phyloP scores from a whole-genome alignment of 2,797 vertebrate genomes.

The Pseudomugil tenellus region DNA sequence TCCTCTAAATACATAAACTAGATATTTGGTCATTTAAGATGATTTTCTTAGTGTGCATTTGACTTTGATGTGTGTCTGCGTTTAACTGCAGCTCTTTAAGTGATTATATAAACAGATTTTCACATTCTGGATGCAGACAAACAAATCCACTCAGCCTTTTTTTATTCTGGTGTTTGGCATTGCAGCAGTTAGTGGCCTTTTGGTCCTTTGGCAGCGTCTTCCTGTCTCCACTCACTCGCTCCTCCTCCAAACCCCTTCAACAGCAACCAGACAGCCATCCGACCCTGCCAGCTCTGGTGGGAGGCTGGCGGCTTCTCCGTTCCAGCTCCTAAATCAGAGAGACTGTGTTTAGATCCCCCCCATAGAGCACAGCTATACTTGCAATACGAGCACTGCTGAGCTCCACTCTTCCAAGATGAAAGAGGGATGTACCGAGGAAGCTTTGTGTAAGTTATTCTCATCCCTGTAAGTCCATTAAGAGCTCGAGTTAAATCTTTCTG shows the following conservation, averaged over 20 bases:
- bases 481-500: conserved; percentile 20
- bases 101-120: conserved; percentile 7
- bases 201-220: conserved; percentile 61
- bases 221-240: conserved; percentile 3
- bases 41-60: background rate
- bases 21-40: background rate
- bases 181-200: conserved; percentile 68
- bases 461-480: conserved; percentile 33
- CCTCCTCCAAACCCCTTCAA: conserved; percentile 12
- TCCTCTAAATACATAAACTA: background rate
- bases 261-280: conserved; percentile 56
- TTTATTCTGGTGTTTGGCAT: conserved; percentile 48
- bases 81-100: background rate
- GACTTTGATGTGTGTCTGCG: background rate
- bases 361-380: conserved; percentile 39
- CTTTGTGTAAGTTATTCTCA: conserved; percentile 26
- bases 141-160: conserved; percentile 37
- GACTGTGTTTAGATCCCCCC: conserved; percentile 61
- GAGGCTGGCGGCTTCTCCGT: conserved; percentile 66
- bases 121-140: conserved; percentile 12
- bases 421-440: conserved; percentile 35
- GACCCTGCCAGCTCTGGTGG: conserved; percentile 64
- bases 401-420: conserved; percentile 41
- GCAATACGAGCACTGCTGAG: conserved; percentile 36
- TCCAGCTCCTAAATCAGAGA: conserved; percentile 71